Evolutionary conservation across 2,888 invertebrate species (phyloP), one percentile per base, ranked within the genome.

Genomic region (Nymphalis urticae): DNA sequence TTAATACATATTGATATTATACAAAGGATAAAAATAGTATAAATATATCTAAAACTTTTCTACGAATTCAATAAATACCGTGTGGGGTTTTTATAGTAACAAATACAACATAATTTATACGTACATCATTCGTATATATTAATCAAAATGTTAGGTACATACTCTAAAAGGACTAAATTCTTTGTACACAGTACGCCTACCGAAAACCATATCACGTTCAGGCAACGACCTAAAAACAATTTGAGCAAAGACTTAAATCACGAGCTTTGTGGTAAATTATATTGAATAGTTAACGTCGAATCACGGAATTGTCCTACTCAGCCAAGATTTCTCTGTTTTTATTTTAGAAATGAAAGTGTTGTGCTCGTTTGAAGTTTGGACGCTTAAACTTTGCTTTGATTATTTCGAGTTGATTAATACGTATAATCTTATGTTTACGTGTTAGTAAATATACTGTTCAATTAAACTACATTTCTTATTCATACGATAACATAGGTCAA

Each of bases 151-250:
- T 42, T 42, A 42, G 42, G 42, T 42, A 42, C 10, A 42, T 13
- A 42, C 42, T 42, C 42, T 42, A 42, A n/a, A 58, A 58, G 19
- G 19, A 58, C 36, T 19, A 72, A 63, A 69, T 75, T 78, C 77
- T 73, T 77, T 77, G 76, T 81, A 77, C 76, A 77, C 80, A 80
- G 81, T 80, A 75, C 75, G 75, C 73, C 59, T 16, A 66, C 70
- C 62, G 72, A 79, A 80, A 86, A 81, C 74, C 85, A 75, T 81
- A 84, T 82, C 90, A 90, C 88, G 88, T 87, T 82, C 81, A 71
- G 67, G 68, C 75, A 70, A 73, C 81, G 85, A 84, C 85, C 85
- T 79, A 74, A 82, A 85, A 82, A 79, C 69, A 75, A 76, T 75
- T 72, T 75, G 13, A 75, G 73, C 72, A 72, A 67, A 70, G 58